A percentile compares a stretch with the other conserved stretches of the same genome.
These are phyloP conservation scores for Saturnia pavonia DNA, from an alignment of 2,888 invertebrate species.

Conservation along the genomic window DNA sequence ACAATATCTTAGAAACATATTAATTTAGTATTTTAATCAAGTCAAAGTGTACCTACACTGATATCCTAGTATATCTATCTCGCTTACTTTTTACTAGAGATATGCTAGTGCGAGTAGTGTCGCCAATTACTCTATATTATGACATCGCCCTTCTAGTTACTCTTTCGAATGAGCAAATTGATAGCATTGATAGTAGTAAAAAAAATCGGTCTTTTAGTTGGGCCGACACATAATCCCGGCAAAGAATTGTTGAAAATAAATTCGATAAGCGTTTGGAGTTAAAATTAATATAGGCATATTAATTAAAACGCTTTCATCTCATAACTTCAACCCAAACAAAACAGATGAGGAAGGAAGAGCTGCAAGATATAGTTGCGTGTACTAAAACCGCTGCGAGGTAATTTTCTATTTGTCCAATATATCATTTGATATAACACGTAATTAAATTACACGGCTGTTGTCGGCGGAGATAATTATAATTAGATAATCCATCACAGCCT, in stretches of 20 bases:
- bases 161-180: too few relatives aligned
- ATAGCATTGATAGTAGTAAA: too few relatives aligned
- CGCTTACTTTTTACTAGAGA: too few relatives aligned
- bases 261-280: neutral
- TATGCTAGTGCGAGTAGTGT: too few relatives aligned
- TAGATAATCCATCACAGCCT: neutral
- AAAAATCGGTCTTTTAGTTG: too few relatives aligned
- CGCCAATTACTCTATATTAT: too few relatives aligned
- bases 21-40: too few relatives aligned
- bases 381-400: conserved; percentile 31
- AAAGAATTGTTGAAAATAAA: neutral
- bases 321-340: conserved; percentile 23
- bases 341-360: conserved; percentile 35
- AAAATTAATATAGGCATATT: neutral
- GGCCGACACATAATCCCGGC: too few relatives aligned
- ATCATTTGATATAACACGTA: conserved; percentile 19
- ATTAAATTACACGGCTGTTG: conserved; percentile 18
- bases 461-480: conserved; percentile 13
- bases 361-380: conserved; percentile 27
- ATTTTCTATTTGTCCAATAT: conserved; percentile 33
- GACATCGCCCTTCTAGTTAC: too few relatives aligned
- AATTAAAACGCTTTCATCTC: conserved; percentile 6
- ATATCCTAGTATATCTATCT: too few relatives aligned
- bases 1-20: too few relatives aligned
- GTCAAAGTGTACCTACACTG: too few relatives aligned